phyloP scores from a whole-genome alignment of 2,888 invertebrate genomes.

The Calliphora vomitoria region DNA sequence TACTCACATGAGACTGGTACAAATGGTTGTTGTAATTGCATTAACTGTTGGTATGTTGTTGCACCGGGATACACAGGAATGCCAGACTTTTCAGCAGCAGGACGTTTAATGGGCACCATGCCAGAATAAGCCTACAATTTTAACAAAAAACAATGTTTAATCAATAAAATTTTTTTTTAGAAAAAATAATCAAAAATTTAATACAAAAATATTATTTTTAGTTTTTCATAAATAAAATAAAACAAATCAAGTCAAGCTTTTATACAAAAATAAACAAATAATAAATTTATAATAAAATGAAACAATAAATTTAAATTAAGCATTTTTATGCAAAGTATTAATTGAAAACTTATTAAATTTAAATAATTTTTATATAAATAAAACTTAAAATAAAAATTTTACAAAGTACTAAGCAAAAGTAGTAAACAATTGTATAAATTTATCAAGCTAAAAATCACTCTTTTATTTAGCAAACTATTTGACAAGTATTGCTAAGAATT shows the following conservation, averaged over 20 bases:
- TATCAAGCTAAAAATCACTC: too few relatives aligned
- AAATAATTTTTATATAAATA: too few relatives aligned
- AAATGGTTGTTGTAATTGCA: slow-evolving; percentile 97
- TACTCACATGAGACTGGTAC: slow-evolving; percentile 99
- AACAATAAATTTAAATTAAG: not conserved
- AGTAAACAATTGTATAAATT: too few relatives aligned
- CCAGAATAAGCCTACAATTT: slow-evolving; percentile 93
- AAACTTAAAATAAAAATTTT: too few relatives aligned
- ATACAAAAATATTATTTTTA: not conserved
- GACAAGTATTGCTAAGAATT: too few relatives aligned
- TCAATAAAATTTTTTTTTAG: not conserved
- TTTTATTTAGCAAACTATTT: too few relatives aligned
- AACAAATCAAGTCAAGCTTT: slow-evolving; percentile 66
- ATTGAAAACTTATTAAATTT: too few relatives aligned
- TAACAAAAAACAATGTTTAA: slow-evolving; percentile 35
- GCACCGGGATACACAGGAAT: slow-evolving; percentile 97
- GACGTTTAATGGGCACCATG: slow-evolving; percentile 98
- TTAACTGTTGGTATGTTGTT: slow-evolving; percentile 96
- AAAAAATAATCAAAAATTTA: not conserved
- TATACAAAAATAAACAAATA: slow-evolving; percentile 49
- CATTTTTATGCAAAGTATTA: not conserved
- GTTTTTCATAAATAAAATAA: too few relatives aligned
- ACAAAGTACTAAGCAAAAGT: too few relatives aligned
- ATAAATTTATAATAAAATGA: not conserved
- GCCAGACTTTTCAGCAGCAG: slow-evolving; percentile 98